A percentile compares a stretch with the other conserved stretches of the same genome.
Evolutionary conservation across 2,888 invertebrate genomes (phyloP).

Genomic region (Parnassius glacialis): DNA sequence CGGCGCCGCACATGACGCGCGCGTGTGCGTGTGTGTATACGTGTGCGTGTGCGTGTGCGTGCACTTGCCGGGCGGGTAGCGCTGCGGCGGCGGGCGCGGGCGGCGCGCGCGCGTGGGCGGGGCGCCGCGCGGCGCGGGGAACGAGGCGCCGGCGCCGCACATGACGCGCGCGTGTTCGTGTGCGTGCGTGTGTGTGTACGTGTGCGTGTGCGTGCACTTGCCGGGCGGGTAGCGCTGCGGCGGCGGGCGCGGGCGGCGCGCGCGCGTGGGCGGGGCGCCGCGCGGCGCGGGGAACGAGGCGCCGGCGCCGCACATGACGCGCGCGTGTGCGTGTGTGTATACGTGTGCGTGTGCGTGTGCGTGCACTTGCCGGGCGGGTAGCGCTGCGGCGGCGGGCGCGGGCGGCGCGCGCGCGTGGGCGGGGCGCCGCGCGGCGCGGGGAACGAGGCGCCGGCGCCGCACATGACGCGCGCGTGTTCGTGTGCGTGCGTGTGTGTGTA

Average conservation of each 20-base stretch:
- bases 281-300: conserved; percentile 55
- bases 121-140: conserved; percentile 54
- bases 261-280: conserved; percentile 55
- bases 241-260: conserved; percentile 51
- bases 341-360: conserved; percentile 31
- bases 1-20: conserved; percentile 63
- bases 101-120: conserved; percentile 54
- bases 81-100: conserved; percentile 53
- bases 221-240: conserved; percentile 55
- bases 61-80: conserved; percentile 47
- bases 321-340: conserved; percentile 32
- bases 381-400: conserved; percentile 54
- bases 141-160: conserved; percentile 61
- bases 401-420: conserved; percentile 54
- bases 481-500: not conserved
- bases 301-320: conserved; percentile 63
- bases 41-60: conserved; percentile 30
- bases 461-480: conserved; percentile 52
- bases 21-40: conserved; percentile 35
- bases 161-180: conserved; percentile 47
- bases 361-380: conserved; percentile 45
- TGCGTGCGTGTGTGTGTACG: not conserved
- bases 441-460: conserved; percentile 60
- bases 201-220: conserved; percentile 33
- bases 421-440: conserved; percentile 53